phyloP scores from a whole-genome alignment of 2,113 vertebrate species.

The Ophiodon elongatus region DNA sequence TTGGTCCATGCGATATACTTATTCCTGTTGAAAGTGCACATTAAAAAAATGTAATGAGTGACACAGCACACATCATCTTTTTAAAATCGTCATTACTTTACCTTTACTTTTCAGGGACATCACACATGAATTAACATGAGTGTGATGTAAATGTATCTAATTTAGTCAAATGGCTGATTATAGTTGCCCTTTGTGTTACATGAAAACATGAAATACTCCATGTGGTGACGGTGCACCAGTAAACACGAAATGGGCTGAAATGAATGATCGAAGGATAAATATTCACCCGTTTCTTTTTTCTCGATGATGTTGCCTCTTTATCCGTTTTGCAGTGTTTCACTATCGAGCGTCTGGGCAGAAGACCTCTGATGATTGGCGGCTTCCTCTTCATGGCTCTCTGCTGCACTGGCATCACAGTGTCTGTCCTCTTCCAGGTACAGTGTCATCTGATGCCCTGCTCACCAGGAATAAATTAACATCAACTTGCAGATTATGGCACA shows the following conservation, averaged over 20 bases:
- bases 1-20: background rate
- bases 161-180: too few relatives aligned
- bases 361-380: conserved; percentile 88
- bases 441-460: conserved; percentile 7
- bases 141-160: too few relatives aligned
- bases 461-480: conserved; percentile 8
- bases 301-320: background rate
- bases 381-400: conserved; percentile 92
- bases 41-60: background rate
- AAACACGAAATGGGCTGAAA: background rate
- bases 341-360: conserved; percentile 89
- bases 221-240: background rate
- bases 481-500: background rate
- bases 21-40: background rate
- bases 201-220: background rate
- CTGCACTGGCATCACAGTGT: conserved; percentile 88
- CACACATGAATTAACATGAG: too few relatives aligned
- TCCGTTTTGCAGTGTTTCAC: conserved; percentile 86
- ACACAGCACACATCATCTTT: too few relatives aligned
- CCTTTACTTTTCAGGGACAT: too few relatives aligned
- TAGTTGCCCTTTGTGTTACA: background rate
- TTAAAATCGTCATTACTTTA: too few relatives aligned
- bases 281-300: background rate
- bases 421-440: conserved; percentile 88
- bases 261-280: background rate